These are phyloP conservation scores for Stegana nigrithorax DNA, from an alignment of 2,888 invertebrate species.

Conservation along the genomic window DNA sequence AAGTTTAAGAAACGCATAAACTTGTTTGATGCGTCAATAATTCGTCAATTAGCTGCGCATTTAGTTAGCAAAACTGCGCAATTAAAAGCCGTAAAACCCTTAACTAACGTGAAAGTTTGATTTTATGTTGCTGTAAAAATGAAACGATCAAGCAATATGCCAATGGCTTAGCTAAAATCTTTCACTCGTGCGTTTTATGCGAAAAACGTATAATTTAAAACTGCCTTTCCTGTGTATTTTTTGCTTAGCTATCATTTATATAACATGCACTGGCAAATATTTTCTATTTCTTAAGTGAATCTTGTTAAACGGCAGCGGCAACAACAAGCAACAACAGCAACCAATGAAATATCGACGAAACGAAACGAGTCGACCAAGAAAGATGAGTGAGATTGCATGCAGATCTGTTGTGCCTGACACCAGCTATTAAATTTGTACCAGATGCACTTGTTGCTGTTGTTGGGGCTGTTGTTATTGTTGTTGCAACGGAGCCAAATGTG, in stretches of 20 bases:
- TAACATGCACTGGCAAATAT: not conserved
- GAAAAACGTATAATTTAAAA: not conserved
- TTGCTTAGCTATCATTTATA: slow-evolving; percentile 8
- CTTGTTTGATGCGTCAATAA: too few relatives aligned
- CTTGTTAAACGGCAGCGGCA: not conserved
- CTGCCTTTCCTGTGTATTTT: slow-evolving; percentile 1
- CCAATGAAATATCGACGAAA: not conserved
- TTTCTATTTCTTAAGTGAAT: not conserved
- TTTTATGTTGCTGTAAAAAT: too few relatives aligned
- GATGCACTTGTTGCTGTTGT: not conserved
- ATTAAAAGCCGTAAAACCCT: not conserved
- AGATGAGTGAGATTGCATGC: not conserved
- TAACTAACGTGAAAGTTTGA: slow-evolving; percentile 1
- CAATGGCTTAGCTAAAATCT: too few relatives aligned
- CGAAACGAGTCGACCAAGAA: not conserved
- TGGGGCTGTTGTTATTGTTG: not conserved
- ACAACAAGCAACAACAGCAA: not conserved
- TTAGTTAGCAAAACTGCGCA: not conserved
- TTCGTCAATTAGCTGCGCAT: not conserved
- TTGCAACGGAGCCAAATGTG: not conserved
- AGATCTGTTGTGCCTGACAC: not conserved
- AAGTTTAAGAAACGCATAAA: too few relatives aligned
- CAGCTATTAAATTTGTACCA: slow-evolving; percentile 11
- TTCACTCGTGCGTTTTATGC: too few relatives aligned
- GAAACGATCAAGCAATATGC: too few relatives aligned